A percentile compares a stretch with the other conserved stretches of the same genome.
Evolutionary conservation across 2,888 invertebrate genomes (phyloP).

Genomic region (Platycheirus rosarum): DNA sequence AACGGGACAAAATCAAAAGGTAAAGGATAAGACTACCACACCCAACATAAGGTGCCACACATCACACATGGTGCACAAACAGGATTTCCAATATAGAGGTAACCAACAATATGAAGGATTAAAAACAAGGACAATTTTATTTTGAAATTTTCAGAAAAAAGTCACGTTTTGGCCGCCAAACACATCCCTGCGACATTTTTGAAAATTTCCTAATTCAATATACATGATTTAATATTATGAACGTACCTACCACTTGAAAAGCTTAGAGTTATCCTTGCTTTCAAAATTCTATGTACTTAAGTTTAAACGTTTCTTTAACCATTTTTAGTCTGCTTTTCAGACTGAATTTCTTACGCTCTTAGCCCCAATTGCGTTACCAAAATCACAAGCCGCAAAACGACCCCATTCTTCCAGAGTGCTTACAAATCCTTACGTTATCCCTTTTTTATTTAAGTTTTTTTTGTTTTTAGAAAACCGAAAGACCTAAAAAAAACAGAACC

Average conservation of each 20-base stretch:
- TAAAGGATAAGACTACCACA: background rate
- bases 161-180: background rate
- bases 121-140: background rate
- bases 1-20: constrained; percentile 15
- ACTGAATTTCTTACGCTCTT: background rate
- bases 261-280: no score
- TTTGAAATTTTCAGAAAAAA: background rate
- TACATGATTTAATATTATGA: no score
- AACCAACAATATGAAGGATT: background rate
- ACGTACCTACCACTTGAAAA: no score
- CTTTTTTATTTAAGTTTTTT: background rate
- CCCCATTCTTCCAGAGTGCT: constrained; percentile 6
- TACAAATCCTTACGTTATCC: constrained; percentile 13
- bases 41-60: constrained; percentile 14
- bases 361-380: background rate
- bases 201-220: no score
- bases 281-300: no score
- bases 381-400: constrained; percentile 16
- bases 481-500: constrained; percentile 4
- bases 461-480: constrained; percentile 5
- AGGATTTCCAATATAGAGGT: constrained; percentile 1
- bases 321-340: no score
- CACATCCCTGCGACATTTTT: no score
- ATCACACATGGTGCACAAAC: background rate
- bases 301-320: background rate